Base-by-base conservation (phyloP, 2,113 vertebrate species). In the Leptosomus discolor region DNA sequence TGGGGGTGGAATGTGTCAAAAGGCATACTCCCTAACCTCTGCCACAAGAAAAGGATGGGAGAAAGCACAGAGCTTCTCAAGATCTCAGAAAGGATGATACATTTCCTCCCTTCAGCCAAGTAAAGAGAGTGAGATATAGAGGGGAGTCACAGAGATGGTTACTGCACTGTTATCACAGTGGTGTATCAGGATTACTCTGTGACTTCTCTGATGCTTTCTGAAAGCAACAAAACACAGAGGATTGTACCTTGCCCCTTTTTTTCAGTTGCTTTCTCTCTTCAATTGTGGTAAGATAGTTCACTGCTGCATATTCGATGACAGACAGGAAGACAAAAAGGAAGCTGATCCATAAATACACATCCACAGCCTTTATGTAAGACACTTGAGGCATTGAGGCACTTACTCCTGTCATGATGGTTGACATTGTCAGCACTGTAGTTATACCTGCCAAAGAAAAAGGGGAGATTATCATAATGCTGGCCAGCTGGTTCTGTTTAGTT, bases 251-350 rank as follows among this genome's bases (percentile, higher is more conserved):
- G 43, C 96, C 97, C 94, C 74, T 96, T 82, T 97, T 96, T 90
- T 97, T 97, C 65, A 98, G 91, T 37, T 95, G 97, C 30, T 98
- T 97, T 94, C 75, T 77, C 78, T 99, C 99, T 97, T 99, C 98
- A 69, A 98, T 87, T 2, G 99, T 99, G 93, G 99, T 99, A 96
- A 99, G 99, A 98, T 99, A 99, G 98, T 99, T 99, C 82, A 99
- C 98, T 0, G 99, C 99, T 12, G 99, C 99, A 0, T 99, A 99
- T 91, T 99, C 99, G 5, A 99, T 98, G 82, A 99, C 99, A 5
- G 99, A 99, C 79, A 99, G 98, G 97, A 99, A 99, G 94, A 99
- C 99, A 80, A 99, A 99, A 79, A 99, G 98, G 97, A 99, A 99
- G 97, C 99, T 99, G 98, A 98, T 98, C 99, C 99, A 99, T 97